Evolutionary conservation across 2,113 vertebrate genomes (phyloP).

Genomic region (Petroica traversi): DNA sequence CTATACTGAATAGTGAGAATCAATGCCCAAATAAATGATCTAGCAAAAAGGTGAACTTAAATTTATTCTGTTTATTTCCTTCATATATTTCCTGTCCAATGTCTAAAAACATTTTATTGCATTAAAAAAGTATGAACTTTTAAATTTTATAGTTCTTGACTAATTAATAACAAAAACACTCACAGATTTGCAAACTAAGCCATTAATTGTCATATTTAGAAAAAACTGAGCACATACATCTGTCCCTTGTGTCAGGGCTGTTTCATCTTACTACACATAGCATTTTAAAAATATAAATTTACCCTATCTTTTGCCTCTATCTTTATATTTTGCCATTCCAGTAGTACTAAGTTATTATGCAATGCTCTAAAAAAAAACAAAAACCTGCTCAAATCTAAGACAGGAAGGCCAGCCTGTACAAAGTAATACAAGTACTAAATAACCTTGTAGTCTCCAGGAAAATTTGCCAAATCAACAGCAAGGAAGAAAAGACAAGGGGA

Average conservation of each 20-base stretch:
- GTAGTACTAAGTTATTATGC: background rate
- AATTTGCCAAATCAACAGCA: background rate
- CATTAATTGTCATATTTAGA: slow-evolving; percentile 33
- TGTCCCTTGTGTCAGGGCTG: slow-evolving; percentile 32
- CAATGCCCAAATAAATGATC: background rate
- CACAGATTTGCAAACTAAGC: slow-evolving; percentile 13
- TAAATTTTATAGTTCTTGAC: slow-evolving; percentile 18
- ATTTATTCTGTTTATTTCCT: slow-evolving; percentile 13
- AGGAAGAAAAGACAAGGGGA: background rate
- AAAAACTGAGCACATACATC: slow-evolving; percentile 26
- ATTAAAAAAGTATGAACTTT: slow-evolving; percentile 24
- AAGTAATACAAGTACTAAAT: background rate
- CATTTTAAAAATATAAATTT: slow-evolving; percentile 14
- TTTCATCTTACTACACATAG: slow-evolving; percentile 26
- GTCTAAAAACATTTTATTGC: slow-evolving; percentile 32
- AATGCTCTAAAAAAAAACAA: background rate
- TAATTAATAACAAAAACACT: slow-evolving; percentile 28
- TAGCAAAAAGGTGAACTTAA: background rate
- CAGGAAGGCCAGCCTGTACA: background rate
- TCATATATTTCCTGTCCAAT: slow-evolving; percentile 8
- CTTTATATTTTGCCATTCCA: background rate
- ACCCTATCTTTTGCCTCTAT: background rate
- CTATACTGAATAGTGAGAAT: background rate
- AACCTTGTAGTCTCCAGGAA: background rate
- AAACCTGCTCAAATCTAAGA: background rate